phyloP scores from a whole-genome alignment of 2,113 vertebrate species.

The Pica pica region DNA sequence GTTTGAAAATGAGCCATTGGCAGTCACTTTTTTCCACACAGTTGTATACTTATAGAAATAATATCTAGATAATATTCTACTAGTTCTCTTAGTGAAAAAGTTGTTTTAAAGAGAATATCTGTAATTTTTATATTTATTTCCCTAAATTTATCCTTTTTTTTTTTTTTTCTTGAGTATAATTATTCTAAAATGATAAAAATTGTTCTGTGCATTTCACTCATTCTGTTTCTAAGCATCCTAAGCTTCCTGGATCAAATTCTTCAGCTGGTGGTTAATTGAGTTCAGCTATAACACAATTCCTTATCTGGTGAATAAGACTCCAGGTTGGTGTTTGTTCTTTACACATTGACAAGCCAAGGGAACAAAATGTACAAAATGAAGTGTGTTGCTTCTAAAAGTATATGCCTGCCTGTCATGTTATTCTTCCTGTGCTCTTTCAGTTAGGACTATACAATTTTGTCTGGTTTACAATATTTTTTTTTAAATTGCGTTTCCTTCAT shows the following conservation, averaged over 20 bases:
- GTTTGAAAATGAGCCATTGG: background rate
- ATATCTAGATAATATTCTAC: background rate
- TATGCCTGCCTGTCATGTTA: background rate
- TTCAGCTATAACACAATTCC: conserved; percentile 32
- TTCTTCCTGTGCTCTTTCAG: background rate
- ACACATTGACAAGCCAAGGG: background rate
- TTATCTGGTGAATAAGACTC: conserved; percentile 40
- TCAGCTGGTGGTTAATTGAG: conserved; percentile 30
- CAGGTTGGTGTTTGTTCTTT: conserved; percentile 49
- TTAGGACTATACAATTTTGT: background rate
- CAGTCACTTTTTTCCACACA: background rate
- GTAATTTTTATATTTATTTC: background rate
- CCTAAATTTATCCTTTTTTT: background rate
- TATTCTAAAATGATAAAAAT: conserved; percentile 9
- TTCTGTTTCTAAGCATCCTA: conserved; percentile 3
- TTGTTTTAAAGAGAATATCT: background rate
- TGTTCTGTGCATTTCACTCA: conserved; percentile 6
- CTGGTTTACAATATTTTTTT: background rate
- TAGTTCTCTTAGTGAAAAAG: background rate
- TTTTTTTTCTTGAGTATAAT: background rate
- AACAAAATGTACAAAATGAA: conserved; percentile 3
- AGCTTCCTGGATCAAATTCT: background rate
- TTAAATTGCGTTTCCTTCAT: background rate
- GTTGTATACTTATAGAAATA: background rate
- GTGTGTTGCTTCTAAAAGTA: background rate